These are phyloP conservation scores for Hemibagrus wyckioides DNA, from an alignment of 2,113 vertebrate species.

Conservation along the genomic window DNA sequence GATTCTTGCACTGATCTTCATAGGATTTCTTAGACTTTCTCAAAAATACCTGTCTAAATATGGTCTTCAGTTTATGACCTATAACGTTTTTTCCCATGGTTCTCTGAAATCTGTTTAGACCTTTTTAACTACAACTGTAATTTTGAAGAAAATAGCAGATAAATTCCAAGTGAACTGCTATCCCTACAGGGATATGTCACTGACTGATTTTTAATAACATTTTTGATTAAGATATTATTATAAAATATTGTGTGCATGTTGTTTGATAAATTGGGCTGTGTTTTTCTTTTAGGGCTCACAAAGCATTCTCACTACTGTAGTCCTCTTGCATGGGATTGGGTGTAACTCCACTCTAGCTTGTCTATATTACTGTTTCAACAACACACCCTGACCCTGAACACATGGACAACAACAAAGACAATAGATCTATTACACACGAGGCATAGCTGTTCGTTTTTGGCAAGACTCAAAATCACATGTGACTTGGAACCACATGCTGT, in stretches of 20 bases:
- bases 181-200: background rate
- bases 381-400: conserved; percentile 32
- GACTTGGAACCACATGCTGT: conserved; percentile 40
- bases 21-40: background rate
- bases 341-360: conserved; percentile 16
- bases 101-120: background rate
- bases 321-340: conserved; percentile 15
- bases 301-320: background rate
- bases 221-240: background rate
- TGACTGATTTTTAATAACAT: background rate
- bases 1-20: background rate
- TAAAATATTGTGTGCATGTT: no score
- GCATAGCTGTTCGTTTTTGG: conserved; percentile 13
- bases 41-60: background rate
- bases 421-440: conserved; percentile 37
- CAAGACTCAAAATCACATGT: conserved; percentile 26
- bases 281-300: background rate
- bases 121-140: background rate
- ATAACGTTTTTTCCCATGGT: background rate
- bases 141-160: background rate
- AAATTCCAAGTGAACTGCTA: background rate
- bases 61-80: background rate
- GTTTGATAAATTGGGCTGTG: background rate
- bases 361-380: conserved; percentile 40
- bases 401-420: conserved; percentile 42